Evolutionary conservation across 2,797 vertebrate genomes (phyloP).

Genomic region (Odontamblyopus lacepedii): DNA sequence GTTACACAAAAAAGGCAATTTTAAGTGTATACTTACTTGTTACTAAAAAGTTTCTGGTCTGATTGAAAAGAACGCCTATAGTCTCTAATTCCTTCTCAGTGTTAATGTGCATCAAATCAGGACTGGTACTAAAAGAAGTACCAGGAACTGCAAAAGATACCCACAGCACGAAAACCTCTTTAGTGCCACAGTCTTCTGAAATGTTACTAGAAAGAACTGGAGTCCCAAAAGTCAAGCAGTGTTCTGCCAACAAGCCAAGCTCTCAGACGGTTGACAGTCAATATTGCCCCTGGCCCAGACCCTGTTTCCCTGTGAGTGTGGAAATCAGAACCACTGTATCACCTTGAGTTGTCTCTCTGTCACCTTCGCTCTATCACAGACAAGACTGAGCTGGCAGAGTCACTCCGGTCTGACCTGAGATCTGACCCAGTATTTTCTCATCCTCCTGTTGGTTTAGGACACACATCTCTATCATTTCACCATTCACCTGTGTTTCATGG

Average conservation of each 20-base stretch:
- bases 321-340: slow-evolving; percentile 48
- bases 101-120: too few relatives aligned
- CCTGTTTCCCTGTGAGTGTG: slow-evolving; percentile 55
- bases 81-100: too few relatives aligned
- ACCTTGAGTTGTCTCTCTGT: slow-evolving; percentile 42
- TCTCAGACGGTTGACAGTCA: slow-evolving; percentile 73
- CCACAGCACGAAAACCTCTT: too few relatives aligned
- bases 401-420: slow-evolving; percentile 48
- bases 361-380: slow-evolving; percentile 48
- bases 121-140: too few relatives aligned
- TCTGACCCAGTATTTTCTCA: slow-evolving; percentile 73
- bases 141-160: too few relatives aligned
- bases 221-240: slow-evolving; percentile 56
- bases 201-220: slow-evolving; percentile 18
- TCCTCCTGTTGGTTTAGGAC: slow-evolving; percentile 62
- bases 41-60: too few relatives aligned
- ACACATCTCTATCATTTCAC: slow-evolving; percentile 35
- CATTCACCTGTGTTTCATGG: slow-evolving; percentile 50
- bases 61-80: too few relatives aligned
- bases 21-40: too few relatives aligned
- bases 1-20: too few relatives aligned
- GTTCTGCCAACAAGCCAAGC: slow-evolving; percentile 66
- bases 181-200: not conserved
- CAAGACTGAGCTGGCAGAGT: slow-evolving; percentile 34
- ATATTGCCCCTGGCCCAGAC: slow-evolving; percentile 68